These are phyloP conservation scores for Cryptus armator DNA, from an alignment of 2,888 invertebrate genomes.

Conservation along the genomic window DNA sequence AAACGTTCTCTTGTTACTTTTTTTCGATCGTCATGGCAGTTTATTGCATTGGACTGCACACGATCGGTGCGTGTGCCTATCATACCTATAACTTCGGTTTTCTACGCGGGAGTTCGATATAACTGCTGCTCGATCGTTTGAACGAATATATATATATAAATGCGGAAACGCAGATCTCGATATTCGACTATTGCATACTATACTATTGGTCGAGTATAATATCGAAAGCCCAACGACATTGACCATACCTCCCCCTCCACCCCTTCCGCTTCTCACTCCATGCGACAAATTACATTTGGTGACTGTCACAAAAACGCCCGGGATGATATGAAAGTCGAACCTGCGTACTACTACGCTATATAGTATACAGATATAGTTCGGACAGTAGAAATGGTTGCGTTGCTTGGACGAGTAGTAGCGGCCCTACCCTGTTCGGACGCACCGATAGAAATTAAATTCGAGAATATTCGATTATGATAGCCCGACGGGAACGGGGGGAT, in stretches of 20 bases:
- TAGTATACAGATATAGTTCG: slow-evolving; percentile 11
- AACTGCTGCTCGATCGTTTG: slow-evolving; percentile 37
- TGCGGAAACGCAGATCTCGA: slow-evolving; percentile 26
- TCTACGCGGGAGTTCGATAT: slow-evolving; percentile 30
- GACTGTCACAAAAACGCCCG: slow-evolving; percentile 83
- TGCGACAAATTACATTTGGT: slow-evolving; percentile 83
- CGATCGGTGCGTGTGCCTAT: slow-evolving; percentile 14
- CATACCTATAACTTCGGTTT: slow-evolving; percentile 38
- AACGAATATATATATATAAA: background rate
- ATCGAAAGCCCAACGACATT: slow-evolving; percentile 46
- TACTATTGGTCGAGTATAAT: slow-evolving; percentile 45
- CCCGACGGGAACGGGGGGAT: slow-evolving; percentile 49
- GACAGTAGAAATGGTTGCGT: slow-evolving; percentile 68
- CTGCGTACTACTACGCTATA: slow-evolving; percentile 44
- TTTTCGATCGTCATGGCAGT: slow-evolving; percentile 28
- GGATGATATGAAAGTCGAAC: slow-evolving; percentile 84
- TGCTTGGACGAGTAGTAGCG: background rate
- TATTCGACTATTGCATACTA: slow-evolving; percentile 28
- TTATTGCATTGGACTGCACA: slow-evolving; percentile 26
- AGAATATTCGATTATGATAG: slow-evolving; percentile 84
- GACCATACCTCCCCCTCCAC: slow-evolving; percentile 11
- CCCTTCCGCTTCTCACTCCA: slow-evolving; percentile 62
- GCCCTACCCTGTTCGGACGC: slow-evolving; percentile 70
- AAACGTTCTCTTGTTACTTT: slow-evolving; percentile 35
- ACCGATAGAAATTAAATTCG: slow-evolving; percentile 84